Percentiles rank a stretch among this genome's conserved stretches.
phyloP scores from a whole-genome alignment of 1,140 invertebrate species.

The Proales similis region DNA sequence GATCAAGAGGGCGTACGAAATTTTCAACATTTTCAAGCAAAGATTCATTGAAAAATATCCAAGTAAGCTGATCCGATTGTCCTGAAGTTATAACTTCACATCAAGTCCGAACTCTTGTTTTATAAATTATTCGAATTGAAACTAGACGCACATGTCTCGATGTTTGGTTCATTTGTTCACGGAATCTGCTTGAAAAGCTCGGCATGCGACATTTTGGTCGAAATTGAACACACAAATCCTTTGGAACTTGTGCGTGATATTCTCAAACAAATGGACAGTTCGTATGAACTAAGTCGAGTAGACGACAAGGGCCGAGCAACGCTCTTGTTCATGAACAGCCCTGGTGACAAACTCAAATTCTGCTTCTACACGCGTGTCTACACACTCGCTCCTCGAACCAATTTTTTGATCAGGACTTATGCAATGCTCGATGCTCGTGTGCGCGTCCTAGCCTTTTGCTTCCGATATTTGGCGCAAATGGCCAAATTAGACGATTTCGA shows the following conservation, averaged over 20 bases:
- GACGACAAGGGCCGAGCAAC: too few species aligned
- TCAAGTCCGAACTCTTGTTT: not conserved
- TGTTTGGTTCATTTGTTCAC: constrained; percentile 8
- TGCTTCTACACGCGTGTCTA: not conserved
- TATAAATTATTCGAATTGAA: not conserved
- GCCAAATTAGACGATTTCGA: constrained; percentile 48
- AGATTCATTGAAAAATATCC: constrained; percentile 6
- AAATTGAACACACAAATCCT: constrained; percentile 12
- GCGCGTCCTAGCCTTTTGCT: constrained; percentile 20
- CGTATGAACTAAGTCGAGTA: too few species aligned
- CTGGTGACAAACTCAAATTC: constrained; percentile 2
- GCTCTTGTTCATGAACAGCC: too few species aligned
- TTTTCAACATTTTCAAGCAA: constrained; percentile 23
- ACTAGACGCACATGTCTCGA: not conserved
- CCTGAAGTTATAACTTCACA: not conserved
- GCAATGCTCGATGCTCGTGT: not conserved
- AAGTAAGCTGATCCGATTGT: too few species aligned
- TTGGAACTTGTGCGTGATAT: too few species aligned
- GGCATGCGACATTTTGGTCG: constrained; percentile 31
- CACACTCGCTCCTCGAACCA: not conserved
- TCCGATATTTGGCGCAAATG: constrained; percentile 41
- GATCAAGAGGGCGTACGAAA: constrained; percentile 9
- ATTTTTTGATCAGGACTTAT: constrained; percentile 7
- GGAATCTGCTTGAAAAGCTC: constrained; percentile 18
- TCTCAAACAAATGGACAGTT: too few species aligned